phyloP scores from a whole-genome alignment of 1,140 invertebrate genomes.

The Brachionus plicatilis region DNA sequence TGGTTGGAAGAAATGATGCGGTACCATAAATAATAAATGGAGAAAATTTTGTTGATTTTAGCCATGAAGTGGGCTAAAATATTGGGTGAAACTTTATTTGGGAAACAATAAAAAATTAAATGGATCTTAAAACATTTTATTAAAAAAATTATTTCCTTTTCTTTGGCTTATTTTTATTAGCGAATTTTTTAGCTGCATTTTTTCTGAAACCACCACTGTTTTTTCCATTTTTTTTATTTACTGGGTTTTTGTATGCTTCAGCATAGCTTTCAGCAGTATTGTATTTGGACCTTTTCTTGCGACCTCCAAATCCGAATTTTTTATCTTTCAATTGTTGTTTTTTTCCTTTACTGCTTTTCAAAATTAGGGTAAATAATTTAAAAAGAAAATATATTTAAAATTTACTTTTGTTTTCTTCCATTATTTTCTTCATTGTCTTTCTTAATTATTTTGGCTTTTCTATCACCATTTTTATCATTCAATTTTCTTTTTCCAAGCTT shows the following conservation, averaged over 20 bases:
- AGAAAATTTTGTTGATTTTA: neutral
- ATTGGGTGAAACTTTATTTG: too few relatives aligned
- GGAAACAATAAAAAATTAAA: neutral
- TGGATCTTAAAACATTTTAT: neutral
- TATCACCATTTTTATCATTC: neutral
- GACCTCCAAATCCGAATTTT: constrained; percentile 90
- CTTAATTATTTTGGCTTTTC: neutral
- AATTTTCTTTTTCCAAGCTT: constrained; percentile 41
- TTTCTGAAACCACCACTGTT: neutral
- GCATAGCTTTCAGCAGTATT: constrained; percentile 72
- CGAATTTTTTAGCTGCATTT: constrained; percentile 29
- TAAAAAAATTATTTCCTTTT: constrained; percentile 7
- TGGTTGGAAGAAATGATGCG: too few relatives aligned
- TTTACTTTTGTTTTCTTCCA: neutral
- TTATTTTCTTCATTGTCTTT: neutral
- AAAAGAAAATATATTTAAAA: neutral
- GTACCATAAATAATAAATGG: too few relatives aligned
- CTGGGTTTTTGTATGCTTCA: constrained; percentile 41
- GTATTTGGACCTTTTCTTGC: constrained; percentile 79
- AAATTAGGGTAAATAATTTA: neutral
- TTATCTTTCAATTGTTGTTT: constrained; percentile 61
- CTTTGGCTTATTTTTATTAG: constrained; percentile 36
- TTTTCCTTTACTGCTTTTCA: constrained; percentile 33
- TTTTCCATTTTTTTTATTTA: constrained; percentile 31
- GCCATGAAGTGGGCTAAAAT: too few relatives aligned